These are phyloP conservation scores for Galaxea fascicularis DNA, from an alignment of 92 coral and sea anemone genomes.

Conservation along the genomic window DNA sequence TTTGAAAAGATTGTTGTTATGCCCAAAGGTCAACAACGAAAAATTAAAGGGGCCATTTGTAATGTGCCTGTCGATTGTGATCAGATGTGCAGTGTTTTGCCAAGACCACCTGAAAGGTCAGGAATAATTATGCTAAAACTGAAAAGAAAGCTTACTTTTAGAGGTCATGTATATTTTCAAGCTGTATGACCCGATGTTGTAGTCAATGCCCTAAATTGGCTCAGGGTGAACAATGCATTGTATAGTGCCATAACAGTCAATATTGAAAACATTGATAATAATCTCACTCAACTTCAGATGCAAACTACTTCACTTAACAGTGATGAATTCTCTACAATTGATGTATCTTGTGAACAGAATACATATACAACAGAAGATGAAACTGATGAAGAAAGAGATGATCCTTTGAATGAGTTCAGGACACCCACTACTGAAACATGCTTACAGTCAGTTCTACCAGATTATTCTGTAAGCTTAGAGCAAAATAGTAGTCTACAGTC, in stretches of 20 bases:
- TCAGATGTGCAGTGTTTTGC: no score
- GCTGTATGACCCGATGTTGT: no score
- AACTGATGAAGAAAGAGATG: slow-evolving; percentile 58
- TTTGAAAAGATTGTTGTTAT: no score
- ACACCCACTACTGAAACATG: slow-evolving; percentile 51
- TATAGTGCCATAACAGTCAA: slow-evolving; percentile 32
- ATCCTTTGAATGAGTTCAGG: slow-evolving; percentile 62
- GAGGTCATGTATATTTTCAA: no score
- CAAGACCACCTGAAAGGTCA: no score
- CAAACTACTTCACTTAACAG: background rate
- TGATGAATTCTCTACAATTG: background rate
- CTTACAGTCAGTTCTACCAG: slow-evolving; percentile 66
- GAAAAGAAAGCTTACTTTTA: no score
- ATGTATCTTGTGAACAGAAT: background rate
- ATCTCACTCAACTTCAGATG: slow-evolving; percentile 19
- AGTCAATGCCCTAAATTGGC: no score
- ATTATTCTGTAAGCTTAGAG: slow-evolving; percentile 55
- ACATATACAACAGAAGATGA: slow-evolving; percentile 8
- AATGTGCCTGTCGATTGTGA: no score
- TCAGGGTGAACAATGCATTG: slow-evolving; percentile 39
- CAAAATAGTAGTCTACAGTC: background rate
- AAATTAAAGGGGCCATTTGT: no score
- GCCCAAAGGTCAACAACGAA: no score
- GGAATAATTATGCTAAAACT: no score
- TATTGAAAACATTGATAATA: slow-evolving; percentile 41